Conservation (phyloP, 2,113 vertebrate genomes). For the Callithrix jacchus region DNA sequence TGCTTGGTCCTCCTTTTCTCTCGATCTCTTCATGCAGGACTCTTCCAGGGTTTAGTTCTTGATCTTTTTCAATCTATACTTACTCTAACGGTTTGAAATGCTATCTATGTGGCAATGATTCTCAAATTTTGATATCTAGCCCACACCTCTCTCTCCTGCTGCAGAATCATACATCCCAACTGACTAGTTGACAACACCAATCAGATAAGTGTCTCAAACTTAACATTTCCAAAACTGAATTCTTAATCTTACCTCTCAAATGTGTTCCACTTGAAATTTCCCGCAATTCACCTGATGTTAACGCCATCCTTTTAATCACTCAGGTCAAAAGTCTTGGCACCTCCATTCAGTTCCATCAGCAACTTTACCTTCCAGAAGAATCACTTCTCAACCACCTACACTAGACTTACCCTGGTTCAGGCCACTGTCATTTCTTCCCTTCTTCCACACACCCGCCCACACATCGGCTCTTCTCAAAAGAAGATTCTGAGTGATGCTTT, state of each 20-base stretch:
- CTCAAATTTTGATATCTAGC: neutral
- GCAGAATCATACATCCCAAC: neutral
- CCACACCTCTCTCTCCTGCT: neutral
- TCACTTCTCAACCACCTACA: neutral
- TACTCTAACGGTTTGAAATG: neutral
- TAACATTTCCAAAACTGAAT: neutral
- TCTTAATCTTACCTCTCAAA: slow-evolving; percentile 19
- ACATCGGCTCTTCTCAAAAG: neutral
- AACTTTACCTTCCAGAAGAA: neutral
- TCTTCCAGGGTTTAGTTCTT: neutral
- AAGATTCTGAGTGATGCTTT: neutral
- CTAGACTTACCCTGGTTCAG: neutral
- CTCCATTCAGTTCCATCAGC: neutral
- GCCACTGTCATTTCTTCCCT: neutral
- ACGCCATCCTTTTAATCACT: neutral
- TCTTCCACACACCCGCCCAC: neutral
- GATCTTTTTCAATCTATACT: neutral
- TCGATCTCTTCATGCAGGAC: neutral
- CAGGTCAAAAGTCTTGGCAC: neutral
- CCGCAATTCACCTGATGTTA: neutral
- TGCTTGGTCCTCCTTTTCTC: neutral
- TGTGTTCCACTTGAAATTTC: neutral
- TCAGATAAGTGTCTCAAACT: neutral
- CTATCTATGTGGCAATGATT: neutral
- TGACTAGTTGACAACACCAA: neutral